phyloP scores from a whole-genome alignment of 2,797 vertebrate genomes.

The Sebastes variabilis region DNA sequence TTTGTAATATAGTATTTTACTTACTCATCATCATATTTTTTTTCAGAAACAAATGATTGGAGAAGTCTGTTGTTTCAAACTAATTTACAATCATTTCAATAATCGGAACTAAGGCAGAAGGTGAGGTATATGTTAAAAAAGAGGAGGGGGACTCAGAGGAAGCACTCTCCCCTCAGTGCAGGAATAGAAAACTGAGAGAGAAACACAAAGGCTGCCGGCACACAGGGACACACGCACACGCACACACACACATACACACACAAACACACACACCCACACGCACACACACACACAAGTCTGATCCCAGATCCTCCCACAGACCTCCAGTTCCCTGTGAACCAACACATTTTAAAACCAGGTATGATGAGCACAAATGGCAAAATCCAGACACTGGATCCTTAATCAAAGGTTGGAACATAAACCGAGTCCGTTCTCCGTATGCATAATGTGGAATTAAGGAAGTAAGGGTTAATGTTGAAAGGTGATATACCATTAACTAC shows the following conservation, averaged over 20 bases:
- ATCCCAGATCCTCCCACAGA: slow-evolving; percentile 54
- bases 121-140: slow-evolving; percentile 89
- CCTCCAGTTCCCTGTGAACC: slow-evolving; percentile 63
- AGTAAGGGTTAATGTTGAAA: slow-evolving; percentile 13
- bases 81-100: slow-evolving; percentile 87
- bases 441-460: slow-evolving; percentile 46
- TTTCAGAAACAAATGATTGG: slow-evolving; percentile 87
- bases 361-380: slow-evolving; percentile 49
- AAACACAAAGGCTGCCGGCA: slow-evolving; percentile 77
- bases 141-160: slow-evolving; percentile 77
- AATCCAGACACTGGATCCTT: slow-evolving; percentile 56
- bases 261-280: neutral
- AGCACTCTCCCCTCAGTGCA: slow-evolving; percentile 85
- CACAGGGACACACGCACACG: slow-evolving; percentile 56
- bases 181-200: slow-evolving; percentile 86
- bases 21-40: slow-evolving; percentile 72
- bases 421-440: slow-evolving; percentile 37
- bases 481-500: neutral
- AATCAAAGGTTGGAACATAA: slow-evolving; percentile 35
- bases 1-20: slow-evolving; percentile 88
- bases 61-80: slow-evolving; percentile 85
- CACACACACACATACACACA: slow-evolving; percentile 5
- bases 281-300: slow-evolving; percentile 33
- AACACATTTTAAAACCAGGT: slow-evolving; percentile 63
- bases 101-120: slow-evolving; percentile 88